phyloP scores from a whole-genome alignment of 2,888 invertebrate genomes.

The Ophraella communa region DNA sequence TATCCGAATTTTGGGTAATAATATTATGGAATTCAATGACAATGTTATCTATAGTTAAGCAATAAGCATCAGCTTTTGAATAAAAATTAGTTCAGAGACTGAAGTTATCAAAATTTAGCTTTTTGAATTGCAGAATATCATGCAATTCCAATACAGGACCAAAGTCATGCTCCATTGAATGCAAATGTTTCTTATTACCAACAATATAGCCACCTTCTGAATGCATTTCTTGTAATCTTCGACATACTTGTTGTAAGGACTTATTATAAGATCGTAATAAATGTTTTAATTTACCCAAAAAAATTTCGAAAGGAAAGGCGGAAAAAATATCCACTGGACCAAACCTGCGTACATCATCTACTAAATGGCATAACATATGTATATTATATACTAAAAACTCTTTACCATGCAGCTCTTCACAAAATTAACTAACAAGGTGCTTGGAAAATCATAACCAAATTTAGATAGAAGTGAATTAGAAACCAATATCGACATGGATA shows the following conservation, averaged over 20 bases:
- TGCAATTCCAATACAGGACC: too few species aligned
- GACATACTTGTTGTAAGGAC: background rate
- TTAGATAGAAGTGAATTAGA: background rate
- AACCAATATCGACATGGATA: background rate
- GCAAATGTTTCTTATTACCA: background rate
- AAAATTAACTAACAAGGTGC: background rate
- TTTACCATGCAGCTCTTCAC: conserved; percentile 7
- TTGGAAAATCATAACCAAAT: conserved; percentile 1
- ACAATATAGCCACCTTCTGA: background rate
- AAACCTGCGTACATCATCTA: conserved; percentile 3
- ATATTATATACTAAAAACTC: conserved; percentile 2
- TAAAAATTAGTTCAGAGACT: background rate
- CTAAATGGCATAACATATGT: conserved; percentile 1
- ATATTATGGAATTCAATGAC: conserved; percentile 1
- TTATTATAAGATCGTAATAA: background rate
- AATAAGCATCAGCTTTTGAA: conserved; percentile 1
- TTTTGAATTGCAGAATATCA: conserved; percentile 6
- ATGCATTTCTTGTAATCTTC: too few species aligned
- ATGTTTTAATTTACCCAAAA: conserved; percentile 1
- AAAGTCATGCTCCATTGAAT: background rate
- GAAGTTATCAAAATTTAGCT: background rate
- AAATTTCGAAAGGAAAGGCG: background rate
- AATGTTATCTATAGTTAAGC: background rate
- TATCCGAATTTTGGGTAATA: background rate
- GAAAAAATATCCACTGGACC: background rate